Conservation (phyloP, 64 coral and sea anemone species). For the Stichodactyla mertensii region DNA sequence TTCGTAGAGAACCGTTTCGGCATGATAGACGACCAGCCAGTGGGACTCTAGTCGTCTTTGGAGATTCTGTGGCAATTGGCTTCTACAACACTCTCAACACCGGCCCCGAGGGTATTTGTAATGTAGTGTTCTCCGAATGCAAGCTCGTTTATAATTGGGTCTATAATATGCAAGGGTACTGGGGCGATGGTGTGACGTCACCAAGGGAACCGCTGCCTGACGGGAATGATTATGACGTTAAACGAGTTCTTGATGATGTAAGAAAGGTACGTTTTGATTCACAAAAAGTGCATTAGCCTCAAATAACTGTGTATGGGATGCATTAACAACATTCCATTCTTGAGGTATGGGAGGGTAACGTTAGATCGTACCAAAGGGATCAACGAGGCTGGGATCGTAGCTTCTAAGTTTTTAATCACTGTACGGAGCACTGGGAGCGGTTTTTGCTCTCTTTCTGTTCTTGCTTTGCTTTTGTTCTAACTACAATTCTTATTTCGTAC, state of each 20-base stretch:
- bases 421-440: too few relatives aligned
- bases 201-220: constrained; percentile 60
- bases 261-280: constrained; percentile 38
- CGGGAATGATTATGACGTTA: constrained; percentile 76
- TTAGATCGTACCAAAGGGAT: too few relatives aligned
- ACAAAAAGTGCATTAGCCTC: too few relatives aligned
- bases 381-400: too few relatives aligned
- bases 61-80: constrained; percentile 55
- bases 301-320: too few relatives aligned
- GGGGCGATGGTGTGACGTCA: constrained; percentile 60
- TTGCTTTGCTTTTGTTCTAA: too few relatives aligned
- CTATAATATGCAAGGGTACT: constrained; percentile 65
- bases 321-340: too few relatives aligned
- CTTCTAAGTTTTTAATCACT: too few relatives aligned
- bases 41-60: constrained; percentile 63
- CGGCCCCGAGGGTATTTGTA: background rate
- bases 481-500: too few relatives aligned
- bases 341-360: too few relatives aligned
- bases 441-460: too few relatives aligned
- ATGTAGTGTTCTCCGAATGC: background rate
- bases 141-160: constrained; percentile 59
- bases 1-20: background rate
- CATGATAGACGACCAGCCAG: background rate
- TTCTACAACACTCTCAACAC: constrained; percentile 36
- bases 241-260: constrained; percentile 70